Percentiles rank a stretch among this genome's conserved stretches.
phyloP scores from a whole-genome alignment of 1,140 invertebrate genomes.

The Hypothenemus hampei region DNA sequence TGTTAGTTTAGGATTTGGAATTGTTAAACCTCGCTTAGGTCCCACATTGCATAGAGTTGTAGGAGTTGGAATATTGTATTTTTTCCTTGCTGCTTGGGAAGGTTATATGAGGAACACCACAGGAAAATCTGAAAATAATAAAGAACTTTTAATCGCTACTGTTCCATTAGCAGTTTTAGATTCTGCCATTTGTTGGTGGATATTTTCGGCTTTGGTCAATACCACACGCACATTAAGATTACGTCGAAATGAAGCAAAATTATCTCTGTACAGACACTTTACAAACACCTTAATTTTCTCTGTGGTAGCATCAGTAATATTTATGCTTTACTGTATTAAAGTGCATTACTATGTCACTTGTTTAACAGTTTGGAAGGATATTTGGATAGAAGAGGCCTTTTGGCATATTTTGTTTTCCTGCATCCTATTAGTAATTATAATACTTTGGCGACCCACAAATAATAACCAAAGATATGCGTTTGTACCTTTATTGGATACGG shows the following conservation, averaged over 20 bases:
- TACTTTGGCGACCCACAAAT: constrained; percentile 89
- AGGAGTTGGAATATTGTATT: constrained; percentile 75
- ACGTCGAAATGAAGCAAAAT: constrained; percentile 80
- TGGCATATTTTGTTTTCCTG: constrained; percentile 90
- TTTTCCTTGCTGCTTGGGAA: constrained; percentile 75
- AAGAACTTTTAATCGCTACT: constrained; percentile 64
- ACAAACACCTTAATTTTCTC: constrained; percentile 89
- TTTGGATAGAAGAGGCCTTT: constrained; percentile 90
- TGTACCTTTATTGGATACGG: constrained; percentile 82
- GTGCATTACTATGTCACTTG: constrained; percentile 45
- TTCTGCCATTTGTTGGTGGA: constrained; percentile 75
- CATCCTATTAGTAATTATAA: constrained; percentile 86
- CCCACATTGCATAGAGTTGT: constrained; percentile 82
- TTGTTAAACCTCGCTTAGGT: constrained; percentile 87
- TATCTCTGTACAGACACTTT: constrained; percentile 87
- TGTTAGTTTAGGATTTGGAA: constrained; percentile 90
- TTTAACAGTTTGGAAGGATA: constrained; percentile 73
- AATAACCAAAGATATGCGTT: constrained; percentile 96
- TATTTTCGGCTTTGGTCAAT: constrained; percentile 82
- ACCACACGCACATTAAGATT: constrained; percentile 84
- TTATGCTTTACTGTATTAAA: constrained; percentile 89
- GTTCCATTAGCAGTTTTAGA: constrained; percentile 69
- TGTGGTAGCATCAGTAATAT: constrained; percentile 80
- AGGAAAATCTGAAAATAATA: constrained; percentile 60
- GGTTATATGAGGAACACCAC: constrained; percentile 71